Base-by-base conservation (phyloP, 1,140 invertebrate genomes). In the Pemphigus obesinymphae region DNA sequence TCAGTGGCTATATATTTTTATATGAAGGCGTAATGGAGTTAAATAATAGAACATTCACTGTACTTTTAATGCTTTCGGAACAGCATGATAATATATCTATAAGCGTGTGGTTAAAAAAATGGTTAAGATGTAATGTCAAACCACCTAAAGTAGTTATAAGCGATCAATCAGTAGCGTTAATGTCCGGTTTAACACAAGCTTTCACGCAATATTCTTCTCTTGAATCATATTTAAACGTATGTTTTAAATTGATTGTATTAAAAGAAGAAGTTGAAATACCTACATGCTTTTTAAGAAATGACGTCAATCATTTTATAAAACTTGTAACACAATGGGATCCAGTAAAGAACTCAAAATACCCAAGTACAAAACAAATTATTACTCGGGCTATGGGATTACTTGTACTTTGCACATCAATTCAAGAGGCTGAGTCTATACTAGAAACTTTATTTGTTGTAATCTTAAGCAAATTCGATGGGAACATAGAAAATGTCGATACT, bases 231-330 rank as follows among this genome's bases (percentile, higher is more conserved):
- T 40, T 70, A 43, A 70, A 70, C 4, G 34, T 70, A 11, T 43
- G 66, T 43, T 70, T n/a, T 23, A 70, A 70, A 70, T 43, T 70
- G 23, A 23, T 23, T 40, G 34, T 70, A 5, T 1, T 23, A 70
- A 70, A 58, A 58, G 26, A 70, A 40, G 34, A 40, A 70, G n/a
- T 70, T 70, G 34, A 70, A 70, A 70, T 40, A 70, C 58, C 58
- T 20, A 63, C 58, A 31, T 63, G 58, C 11, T 70, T 40, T 40
- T 40, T 70, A 43, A 40, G 66, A 70, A 70, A 70, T 70, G 34
- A 70, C 40, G 66, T 70, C n/a, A 70, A 70, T 70, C 20, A 70
- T 70, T 70, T 70, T 70, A 43, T 70, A 40, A 40, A 70, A 40
- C 34, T 70, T 40, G 66, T 43, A 11, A 43, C 66, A 40, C 34